These are phyloP conservation scores for Copidosoma floridanum DNA, from an alignment of 1,140 invertebrate genomes.

Conservation along the genomic window DNA sequence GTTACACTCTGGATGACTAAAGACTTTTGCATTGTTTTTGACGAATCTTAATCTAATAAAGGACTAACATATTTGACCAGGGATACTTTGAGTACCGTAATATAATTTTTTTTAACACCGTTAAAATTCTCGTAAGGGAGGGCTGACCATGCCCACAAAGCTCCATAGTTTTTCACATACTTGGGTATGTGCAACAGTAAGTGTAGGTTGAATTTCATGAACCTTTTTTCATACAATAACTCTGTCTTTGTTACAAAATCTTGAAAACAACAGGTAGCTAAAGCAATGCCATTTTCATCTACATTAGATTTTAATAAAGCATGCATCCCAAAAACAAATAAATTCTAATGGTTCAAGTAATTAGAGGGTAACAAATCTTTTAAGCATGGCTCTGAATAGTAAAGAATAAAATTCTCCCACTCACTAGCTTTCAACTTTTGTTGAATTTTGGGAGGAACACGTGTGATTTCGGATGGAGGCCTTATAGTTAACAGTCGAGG, in stretches of 20 bases:
- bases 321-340: not conserved
- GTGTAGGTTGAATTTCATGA: constrained; percentile 17
- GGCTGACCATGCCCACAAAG: constrained; percentile 10
- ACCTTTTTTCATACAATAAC: not conserved
- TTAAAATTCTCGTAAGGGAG: constrained; percentile 9
- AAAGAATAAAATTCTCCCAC: constrained; percentile 4
- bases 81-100: no score
- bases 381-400: constrained; percentile 4
- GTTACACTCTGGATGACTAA: no score
- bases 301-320: no score
- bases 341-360: constrained; percentile 10
- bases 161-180: constrained; percentile 2
- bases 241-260: constrained; percentile 3
- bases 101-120: not conserved
- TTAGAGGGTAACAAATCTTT: not conserved
- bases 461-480: constrained; percentile 9
- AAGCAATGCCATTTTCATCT: no score
- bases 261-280: no score
- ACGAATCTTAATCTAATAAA: no score
- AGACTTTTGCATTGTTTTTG: no score
- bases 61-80: no score
- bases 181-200: constrained; percentile 8
- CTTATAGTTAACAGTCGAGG: not conserved
- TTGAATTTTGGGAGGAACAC: not conserved
- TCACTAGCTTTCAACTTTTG: constrained; percentile 1